These are phyloP conservation scores for Apotomis betuletana DNA, from an alignment of 2,888 invertebrate genomes.

Conservation along the genomic window DNA sequence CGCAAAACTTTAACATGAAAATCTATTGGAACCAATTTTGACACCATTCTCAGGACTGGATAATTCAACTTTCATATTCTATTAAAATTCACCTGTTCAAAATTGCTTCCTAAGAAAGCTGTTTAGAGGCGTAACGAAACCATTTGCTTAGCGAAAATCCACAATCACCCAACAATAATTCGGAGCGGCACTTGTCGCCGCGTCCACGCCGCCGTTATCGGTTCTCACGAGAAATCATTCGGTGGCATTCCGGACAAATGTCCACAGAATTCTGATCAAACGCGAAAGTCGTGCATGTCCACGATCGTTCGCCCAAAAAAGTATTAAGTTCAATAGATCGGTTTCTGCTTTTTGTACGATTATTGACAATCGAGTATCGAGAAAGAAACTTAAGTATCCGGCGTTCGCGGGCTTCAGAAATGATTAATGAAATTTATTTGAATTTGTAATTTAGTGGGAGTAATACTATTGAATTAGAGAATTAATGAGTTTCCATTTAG, in stretches of 20 bases:
- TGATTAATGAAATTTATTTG: constrained; percentile 33
- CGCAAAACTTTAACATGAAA: constrained; percentile 48
- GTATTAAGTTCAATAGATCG: constrained; percentile 63
- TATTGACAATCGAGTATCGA: constrained; percentile 52
- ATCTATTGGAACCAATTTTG: constrained; percentile 57
- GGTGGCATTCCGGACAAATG: constrained; percentile 70
- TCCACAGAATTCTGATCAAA: constrained; percentile 74
- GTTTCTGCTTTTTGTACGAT: constrained; percentile 64
- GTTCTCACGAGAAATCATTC: constrained; percentile 81
- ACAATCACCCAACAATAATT: constrained; percentile 73
- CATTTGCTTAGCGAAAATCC: constrained; percentile 78
- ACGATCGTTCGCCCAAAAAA: constrained; percentile 73
- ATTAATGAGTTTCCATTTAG: too few relatives aligned
- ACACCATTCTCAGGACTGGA: constrained; percentile 73
- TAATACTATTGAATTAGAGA: background rate
- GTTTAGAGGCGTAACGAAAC: constrained; percentile 74
- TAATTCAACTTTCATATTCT: constrained; percentile 57
- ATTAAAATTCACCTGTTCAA: constrained; percentile 54
- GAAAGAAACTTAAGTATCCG: constrained; percentile 26
- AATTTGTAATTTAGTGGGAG: constrained; percentile 20
- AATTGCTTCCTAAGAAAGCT: constrained; percentile 73
- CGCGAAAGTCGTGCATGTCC: constrained; percentile 81
- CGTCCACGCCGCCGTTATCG: constrained; percentile 54
- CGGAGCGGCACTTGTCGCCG: constrained; percentile 67
- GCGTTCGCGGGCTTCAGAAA: constrained; percentile 11